Conservation (phyloP, 2,113 vertebrate genomes). For the Varanus salvator region DNA sequence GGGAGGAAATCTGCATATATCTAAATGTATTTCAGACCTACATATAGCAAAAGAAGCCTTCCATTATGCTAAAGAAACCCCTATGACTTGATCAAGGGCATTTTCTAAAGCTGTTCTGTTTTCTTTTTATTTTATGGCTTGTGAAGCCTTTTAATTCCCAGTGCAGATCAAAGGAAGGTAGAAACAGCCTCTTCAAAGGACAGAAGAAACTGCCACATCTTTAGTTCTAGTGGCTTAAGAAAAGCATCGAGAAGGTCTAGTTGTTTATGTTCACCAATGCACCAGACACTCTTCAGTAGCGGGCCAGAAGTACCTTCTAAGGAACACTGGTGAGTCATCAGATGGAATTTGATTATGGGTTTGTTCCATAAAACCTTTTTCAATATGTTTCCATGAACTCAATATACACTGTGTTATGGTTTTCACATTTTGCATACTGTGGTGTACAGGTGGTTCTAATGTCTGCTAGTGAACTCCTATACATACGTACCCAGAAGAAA, state of each 20-base stretch:
- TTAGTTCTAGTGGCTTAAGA: not conserved
- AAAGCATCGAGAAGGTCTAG: not conserved
- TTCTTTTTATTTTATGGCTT: not conserved
- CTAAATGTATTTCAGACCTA: not conserved
- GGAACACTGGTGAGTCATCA: not conserved
- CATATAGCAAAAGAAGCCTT: not conserved
- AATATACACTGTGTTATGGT: not conserved
- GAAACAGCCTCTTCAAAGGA: not conserved
- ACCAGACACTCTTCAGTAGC: not conserved
- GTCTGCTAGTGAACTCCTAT: no score
- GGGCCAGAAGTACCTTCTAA: not conserved
- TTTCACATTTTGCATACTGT: not conserved
- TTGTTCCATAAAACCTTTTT: no score
- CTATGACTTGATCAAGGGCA: not conserved
- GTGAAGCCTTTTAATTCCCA: not conserved
- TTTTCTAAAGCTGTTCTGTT: not conserved
- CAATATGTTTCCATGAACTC: not conserved
- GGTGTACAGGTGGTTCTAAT: not conserved
- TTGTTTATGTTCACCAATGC: not conserved
- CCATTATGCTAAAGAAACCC: not conserved
- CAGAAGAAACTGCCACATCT: not conserved
- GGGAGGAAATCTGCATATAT: not conserved
- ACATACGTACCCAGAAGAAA: no score
- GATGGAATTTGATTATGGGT: not conserved
- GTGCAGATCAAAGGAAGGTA: conserved; percentile 23